Percentiles rank a stretch among this genome's conserved stretches.
Evolutionary conservation across 2,797 vertebrate species (phyloP).

Genomic region (Urosaurus nigricauda): DNA sequence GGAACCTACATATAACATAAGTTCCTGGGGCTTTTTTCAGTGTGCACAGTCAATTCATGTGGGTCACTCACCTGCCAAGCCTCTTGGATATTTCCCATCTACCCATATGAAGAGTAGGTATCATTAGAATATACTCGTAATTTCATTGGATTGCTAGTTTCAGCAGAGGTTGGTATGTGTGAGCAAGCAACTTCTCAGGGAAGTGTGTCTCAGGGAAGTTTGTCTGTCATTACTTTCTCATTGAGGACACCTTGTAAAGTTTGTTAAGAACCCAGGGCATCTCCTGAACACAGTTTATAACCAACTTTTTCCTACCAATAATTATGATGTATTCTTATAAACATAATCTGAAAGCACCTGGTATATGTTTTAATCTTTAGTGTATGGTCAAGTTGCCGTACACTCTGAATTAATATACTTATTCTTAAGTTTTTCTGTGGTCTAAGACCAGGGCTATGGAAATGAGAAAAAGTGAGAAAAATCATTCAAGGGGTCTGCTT

Average conservation of each 20-base stretch:
- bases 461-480: not conserved
- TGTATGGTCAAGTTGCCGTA: not conserved
- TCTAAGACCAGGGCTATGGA: not conserved
- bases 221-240: not conserved
- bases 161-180: not conserved
- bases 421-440: not conserved
- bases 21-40: not conserved
- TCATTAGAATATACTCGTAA: not conserved
- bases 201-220: not conserved
- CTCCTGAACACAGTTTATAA: not conserved
- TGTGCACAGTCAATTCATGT: not conserved
- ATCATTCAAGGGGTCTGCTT: too few species aligned
- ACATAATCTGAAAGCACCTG: not conserved
- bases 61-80: not conserved
- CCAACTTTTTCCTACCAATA: not conserved
- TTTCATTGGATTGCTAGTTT: not conserved
- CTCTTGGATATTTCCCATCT: not conserved
- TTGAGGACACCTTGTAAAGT: not conserved
- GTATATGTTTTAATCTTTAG: not conserved
- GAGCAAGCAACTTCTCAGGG: not conserved
- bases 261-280: not conserved
- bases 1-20: not conserved
- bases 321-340: not conserved
- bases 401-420: not conserved
- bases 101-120: not conserved